A percentile compares a stretch with the other conserved stretches of the same genome.
Conservation (phyloP, 2,888 invertebrate species). For the Andrena bicolor region DNA sequence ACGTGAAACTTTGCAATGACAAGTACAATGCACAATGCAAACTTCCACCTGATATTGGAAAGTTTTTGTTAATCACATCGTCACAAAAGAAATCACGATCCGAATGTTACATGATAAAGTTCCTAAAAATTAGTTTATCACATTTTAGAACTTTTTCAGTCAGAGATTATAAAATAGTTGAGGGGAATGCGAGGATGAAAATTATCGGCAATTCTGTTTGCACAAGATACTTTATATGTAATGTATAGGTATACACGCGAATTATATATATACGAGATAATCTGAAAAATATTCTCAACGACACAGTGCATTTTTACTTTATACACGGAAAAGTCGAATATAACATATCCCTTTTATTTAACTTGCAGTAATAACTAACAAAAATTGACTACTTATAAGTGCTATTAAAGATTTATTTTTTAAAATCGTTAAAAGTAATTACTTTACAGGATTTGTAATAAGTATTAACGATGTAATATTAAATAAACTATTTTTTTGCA, state of each 20-base stretch:
- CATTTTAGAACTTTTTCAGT: conserved; percentile 46
- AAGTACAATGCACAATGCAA: conserved; percentile 39
- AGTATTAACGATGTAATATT: conserved; percentile 1
- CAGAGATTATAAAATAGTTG: conserved; percentile 14
- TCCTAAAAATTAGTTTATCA: conserved; percentile 24
- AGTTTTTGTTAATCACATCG: not conserved
- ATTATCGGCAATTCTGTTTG: conserved; percentile 29
- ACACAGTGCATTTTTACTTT: conserved; percentile 19
- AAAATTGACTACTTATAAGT: conserved; percentile 23
- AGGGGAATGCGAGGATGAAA: conserved; percentile 28
- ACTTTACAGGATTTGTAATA: conserved; percentile 25
- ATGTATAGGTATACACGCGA: not conserved
- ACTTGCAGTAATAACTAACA: conserved; percentile 27
- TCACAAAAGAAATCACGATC: not conserved
- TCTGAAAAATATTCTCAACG: conserved; percentile 23
- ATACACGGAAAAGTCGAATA: conserved; percentile 13
- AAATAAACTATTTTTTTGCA: conserved; percentile 2
- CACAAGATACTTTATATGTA: conserved; percentile 24
- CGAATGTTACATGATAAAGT: conserved; percentile 39
- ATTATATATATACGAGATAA: not conserved
- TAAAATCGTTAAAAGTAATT: conserved; percentile 24
- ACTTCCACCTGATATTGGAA: conserved; percentile 26
- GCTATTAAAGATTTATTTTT: conserved; percentile 38
- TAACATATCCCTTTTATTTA: conserved; percentile 20
- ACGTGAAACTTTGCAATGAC: conserved; percentile 25